These are phyloP conservation scores for Sitta europaea DNA, from an alignment of 2,113 vertebrate genomes.

Conservation along the genomic window DNA sequence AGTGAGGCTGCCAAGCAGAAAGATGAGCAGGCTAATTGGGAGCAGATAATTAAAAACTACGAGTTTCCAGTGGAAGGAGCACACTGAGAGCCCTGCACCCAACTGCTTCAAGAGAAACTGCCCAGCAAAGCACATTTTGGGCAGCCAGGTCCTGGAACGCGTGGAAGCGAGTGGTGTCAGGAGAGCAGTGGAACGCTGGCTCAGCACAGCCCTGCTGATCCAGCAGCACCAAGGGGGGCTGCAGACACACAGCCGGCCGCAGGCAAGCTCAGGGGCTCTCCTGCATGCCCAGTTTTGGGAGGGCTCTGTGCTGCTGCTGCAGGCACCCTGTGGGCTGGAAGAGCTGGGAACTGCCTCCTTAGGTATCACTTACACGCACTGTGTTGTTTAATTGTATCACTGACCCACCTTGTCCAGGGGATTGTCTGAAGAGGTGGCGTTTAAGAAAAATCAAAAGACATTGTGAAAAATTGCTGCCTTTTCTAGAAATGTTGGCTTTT, in stretches of 20 bases:
- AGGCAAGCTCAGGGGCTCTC: background rate
- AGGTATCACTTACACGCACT: too few species aligned
- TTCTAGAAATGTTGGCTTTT: background rate
- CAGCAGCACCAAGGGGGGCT: accelerated
- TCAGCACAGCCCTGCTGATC: background rate
- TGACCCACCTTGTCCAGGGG: background rate
- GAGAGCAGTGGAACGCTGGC: background rate
- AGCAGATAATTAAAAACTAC: background rate
- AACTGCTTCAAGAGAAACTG: background rate
- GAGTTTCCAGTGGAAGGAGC: background rate
- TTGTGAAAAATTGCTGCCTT: background rate
- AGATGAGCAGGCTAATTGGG: background rate
- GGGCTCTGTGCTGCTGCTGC: background rate
- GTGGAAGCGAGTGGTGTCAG: accelerated
- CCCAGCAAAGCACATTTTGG: background rate
- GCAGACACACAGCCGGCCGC: accelerated
- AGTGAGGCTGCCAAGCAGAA: background rate
- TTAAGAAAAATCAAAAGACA: background rate
- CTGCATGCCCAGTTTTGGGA: accelerated
- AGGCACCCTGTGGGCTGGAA: accelerated
- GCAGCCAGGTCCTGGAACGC: background rate
- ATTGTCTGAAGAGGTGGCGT: background rate
- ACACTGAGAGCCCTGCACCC: background rate
- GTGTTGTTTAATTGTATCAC: background rate
- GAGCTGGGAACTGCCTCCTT: background rate